phyloP scores from a whole-genome alignment of 2,888 invertebrate species.

The Serrognathus titanus region DNA sequence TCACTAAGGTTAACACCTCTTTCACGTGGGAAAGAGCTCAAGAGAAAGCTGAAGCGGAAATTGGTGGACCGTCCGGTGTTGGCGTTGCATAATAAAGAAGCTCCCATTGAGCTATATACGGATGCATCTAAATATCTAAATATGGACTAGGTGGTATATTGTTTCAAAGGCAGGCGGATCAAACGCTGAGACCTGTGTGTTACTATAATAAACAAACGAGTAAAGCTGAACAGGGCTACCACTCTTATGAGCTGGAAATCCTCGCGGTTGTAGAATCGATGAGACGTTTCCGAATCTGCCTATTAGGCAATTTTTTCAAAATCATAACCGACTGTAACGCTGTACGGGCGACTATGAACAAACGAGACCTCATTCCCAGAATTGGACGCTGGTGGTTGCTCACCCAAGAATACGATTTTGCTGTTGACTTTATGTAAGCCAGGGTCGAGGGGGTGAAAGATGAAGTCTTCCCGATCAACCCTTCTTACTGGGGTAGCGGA shows the following conservation, averaged over 20 bases:
- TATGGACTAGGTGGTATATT: conserved; percentile 28
- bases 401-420: conserved; percentile 24
- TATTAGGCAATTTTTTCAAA: conserved; percentile 23
- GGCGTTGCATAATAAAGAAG: conserved; percentile 23
- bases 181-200: conserved; percentile 21
- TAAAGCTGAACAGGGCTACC: conserved; percentile 27
- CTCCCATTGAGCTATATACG: conserved; percentile 30
- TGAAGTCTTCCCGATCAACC: no score
- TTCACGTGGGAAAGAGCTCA: conserved; percentile 17
- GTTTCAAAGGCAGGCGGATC: conserved; percentile 23
- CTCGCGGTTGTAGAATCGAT: conserved; percentile 26
- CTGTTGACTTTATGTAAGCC: no score
- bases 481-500: no score
- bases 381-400: conserved; percentile 26
- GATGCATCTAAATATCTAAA: conserved; percentile 26
- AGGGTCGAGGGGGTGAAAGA: no score
- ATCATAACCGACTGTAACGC: conserved; percentile 27
- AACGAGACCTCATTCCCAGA: conserved; percentile 25
- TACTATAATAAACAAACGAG: conserved; percentile 33
- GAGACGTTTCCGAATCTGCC: conserved; percentile 22
- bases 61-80: conserved; percentile 25
- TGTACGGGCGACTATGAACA: conserved; percentile 24
- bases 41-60: conserved; percentile 15
- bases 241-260: conserved; percentile 28
- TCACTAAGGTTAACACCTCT: conserved; percentile 15